Conservation (phyloP, 2,113 vertebrate species). For the Macaca mulatta region DNA sequence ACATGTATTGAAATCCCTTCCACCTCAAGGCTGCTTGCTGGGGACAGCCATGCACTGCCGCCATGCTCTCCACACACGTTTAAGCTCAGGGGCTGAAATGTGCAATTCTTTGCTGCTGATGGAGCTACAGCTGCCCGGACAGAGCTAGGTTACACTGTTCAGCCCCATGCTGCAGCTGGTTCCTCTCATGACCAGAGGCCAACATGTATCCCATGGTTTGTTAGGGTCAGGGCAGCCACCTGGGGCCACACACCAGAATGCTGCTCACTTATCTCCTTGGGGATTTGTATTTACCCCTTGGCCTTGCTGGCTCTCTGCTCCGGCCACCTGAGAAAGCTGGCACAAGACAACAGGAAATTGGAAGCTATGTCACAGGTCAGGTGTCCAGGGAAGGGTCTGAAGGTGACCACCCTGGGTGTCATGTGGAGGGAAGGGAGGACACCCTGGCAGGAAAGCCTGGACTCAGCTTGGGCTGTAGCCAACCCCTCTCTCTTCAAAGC, state of each 20-base stretch:
- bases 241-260: background rate
- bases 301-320: background rate
- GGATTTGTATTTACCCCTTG: background rate
- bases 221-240: background rate
- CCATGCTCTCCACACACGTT: accelerated
- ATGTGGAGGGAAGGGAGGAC: background rate
- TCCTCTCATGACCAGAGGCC: background rate
- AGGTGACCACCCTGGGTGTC: background rate
- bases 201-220: too few relatives aligned
- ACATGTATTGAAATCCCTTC: background rate
- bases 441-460: background rate
- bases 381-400: background rate
- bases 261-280: background rate
- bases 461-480: background rate
- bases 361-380: background rate
- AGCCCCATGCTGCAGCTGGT: background rate
- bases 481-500: background rate
- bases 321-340: conserved; percentile 41
- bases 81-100: too few relatives aligned
- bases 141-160: too few relatives aligned
- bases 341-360: background rate
- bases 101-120: background rate
- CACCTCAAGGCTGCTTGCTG: accelerated
- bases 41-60: background rate
- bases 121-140: background rate